Percentiles rank a stretch among this genome's conserved stretches.
phyloP scores from a whole-genome alignment of 2,113 vertebrate species.

The Vidua chalybeata region DNA sequence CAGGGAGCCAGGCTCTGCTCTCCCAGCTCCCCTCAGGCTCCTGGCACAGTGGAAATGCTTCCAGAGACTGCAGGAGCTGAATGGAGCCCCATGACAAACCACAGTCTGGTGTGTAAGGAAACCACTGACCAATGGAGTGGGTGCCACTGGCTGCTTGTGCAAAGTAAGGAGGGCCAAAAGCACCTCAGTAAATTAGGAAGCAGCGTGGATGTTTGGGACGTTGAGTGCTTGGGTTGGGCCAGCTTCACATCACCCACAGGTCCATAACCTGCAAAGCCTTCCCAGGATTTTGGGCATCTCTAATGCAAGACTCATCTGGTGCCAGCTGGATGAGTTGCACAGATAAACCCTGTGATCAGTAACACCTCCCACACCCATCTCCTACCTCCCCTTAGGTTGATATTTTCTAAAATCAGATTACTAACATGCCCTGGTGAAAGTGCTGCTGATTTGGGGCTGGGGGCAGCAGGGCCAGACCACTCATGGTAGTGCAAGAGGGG shows the following conservation, averaged over 20 bases:
- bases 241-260: not conserved
- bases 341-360: not conserved
- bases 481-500: accelerated
- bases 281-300: not conserved
- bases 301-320: not conserved
- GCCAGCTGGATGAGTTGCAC: not conserved
- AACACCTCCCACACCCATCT: not conserved
- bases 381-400: accelerated
- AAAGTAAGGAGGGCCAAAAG: not conserved
- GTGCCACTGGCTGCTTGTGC: not conserved
- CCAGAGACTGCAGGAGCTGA: accelerated
- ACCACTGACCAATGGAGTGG: not conserved
- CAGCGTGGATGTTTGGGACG: not conserved
- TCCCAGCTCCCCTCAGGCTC: not conserved
- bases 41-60: not conserved
- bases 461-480: not conserved
- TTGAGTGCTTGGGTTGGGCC: not conserved
- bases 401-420: not conserved
- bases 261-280: not conserved
- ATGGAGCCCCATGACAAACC: not conserved
- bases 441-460: not conserved
- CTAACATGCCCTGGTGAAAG: not conserved
- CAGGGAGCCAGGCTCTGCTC: not conserved
- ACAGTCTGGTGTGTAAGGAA: not conserved
- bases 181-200: not conserved